Evolutionary conservation across 2,888 invertebrate genomes (phyloP).

Genomic region (Drosophila kambysellisi): DNA sequence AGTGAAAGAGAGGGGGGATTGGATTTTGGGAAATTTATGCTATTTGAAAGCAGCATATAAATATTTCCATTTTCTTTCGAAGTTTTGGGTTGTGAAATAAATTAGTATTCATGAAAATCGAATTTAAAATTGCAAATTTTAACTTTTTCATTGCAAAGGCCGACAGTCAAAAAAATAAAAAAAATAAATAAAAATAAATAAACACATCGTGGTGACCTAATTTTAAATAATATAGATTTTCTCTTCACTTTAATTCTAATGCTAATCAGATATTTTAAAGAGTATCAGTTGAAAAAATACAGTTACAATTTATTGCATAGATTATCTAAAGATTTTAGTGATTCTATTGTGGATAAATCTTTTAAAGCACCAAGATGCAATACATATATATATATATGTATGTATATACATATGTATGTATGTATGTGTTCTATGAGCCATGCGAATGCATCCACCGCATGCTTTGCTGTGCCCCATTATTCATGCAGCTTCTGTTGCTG

Average conservation of each 20-base stretch:
- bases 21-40: background rate
- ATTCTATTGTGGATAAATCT: background rate
- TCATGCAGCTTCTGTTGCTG: constrained; percentile 10
- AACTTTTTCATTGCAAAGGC: background rate
- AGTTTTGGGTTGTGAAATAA: background rate
- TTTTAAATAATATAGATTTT: background rate
- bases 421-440: constrained; percentile 21
- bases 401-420: constrained; percentile 1
- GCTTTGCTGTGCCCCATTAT: background rate
- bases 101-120: background rate
- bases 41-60: background rate
- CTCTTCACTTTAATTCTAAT: background rate
- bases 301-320: background rate
- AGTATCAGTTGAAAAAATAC: background rate
- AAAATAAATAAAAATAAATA: background rate
- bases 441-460: constrained; percentile 29
- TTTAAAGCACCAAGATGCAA: constrained; percentile 10
- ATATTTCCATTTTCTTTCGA: background rate
- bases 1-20: background rate
- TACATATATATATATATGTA: constrained; percentile 11
- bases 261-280: background rate
- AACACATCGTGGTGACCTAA: background rate
- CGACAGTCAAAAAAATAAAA: background rate
- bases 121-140: background rate
- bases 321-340: background rate